Evolutionary conservation across 2,797 vertebrate species (phyloP).

Genomic region (Lagocephalus sceleratus): DNA sequence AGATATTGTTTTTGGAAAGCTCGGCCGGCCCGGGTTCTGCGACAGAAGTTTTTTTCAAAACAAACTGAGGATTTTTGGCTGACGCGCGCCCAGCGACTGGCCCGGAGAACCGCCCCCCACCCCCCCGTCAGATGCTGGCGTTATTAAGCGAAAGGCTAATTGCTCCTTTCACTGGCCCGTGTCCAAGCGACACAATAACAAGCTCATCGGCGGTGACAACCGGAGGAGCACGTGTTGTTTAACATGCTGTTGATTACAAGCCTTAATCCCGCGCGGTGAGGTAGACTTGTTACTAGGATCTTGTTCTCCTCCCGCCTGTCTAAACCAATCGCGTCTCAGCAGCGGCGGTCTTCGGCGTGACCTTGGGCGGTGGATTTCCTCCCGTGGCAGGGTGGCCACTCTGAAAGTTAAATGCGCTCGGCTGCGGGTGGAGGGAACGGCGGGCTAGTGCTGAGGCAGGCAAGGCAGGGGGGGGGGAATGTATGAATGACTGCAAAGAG

Average conservation of each 20-base stretch:
- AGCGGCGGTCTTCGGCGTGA: slow-evolving; percentile 55
- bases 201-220: slow-evolving; percentile 54
- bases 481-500: slow-evolving; percentile 81
- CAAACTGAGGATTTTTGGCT: slow-evolving; percentile 62
- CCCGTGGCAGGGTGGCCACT: slow-evolving; percentile 67
- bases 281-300: slow-evolving; percentile 78
- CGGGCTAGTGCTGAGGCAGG: slow-evolving; percentile 61
- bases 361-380: slow-evolving; percentile 72
- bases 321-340: slow-evolving; percentile 69
- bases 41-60: slow-evolving; percentile 52
- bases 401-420: slow-evolving; percentile 56
- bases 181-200: slow-evolving; percentile 59
- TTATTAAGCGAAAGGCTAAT: slow-evolving; percentile 57
- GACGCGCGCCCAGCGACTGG: slow-evolving; percentile 41
- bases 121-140: slow-evolving; percentile 44
- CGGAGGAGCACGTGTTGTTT: slow-evolving; percentile 63
- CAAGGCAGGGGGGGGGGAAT: slow-evolving; percentile 62
- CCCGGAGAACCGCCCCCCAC: slow-evolving; percentile 40
- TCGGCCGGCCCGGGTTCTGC: slow-evolving; percentile 34
- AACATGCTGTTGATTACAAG: slow-evolving; percentile 65
- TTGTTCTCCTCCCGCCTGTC: slow-evolving; percentile 57
- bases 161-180: slow-evolving; percentile 49
- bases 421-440: slow-evolving; percentile 46
- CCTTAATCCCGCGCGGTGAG: slow-evolving; percentile 66
- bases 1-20: slow-evolving; percentile 27